phyloP scores from a whole-genome alignment of 2,113 vertebrate genomes.

The Cyanoderma ruficeps region DNA sequence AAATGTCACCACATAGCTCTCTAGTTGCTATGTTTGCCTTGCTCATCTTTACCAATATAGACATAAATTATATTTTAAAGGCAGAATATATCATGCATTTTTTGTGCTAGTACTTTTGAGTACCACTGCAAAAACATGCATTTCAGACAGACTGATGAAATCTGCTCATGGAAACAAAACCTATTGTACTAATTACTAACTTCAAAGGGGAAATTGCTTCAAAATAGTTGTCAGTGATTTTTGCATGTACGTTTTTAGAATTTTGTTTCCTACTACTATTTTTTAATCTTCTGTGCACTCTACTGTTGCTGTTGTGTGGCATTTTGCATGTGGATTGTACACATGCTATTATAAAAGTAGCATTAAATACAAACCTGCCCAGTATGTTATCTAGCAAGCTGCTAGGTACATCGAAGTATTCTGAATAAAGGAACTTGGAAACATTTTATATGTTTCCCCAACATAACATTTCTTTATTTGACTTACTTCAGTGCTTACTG shows the following conservation, averaged over 20 bases:
- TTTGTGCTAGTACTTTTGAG: constrained; percentile 23
- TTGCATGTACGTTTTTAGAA: background rate
- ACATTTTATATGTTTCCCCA: background rate
- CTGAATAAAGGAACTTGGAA: background rate
- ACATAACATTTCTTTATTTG: background rate
- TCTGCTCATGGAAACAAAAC: background rate
- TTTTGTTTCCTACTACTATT: background rate
- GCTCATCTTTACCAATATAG: background rate
- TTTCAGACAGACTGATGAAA: background rate
- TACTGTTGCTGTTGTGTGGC: background rate
- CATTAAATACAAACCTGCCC: background rate
- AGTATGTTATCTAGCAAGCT: background rate
- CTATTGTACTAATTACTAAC: background rate
- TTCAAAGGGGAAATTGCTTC: background rate
- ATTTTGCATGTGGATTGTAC: constrained; percentile 13
- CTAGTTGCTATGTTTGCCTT: background rate
- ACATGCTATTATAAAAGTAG: background rate
- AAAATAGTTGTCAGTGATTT: background rate
- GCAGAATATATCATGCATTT: background rate
- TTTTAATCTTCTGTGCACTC: background rate
- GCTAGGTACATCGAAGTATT: background rate
- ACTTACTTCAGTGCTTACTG: background rate
- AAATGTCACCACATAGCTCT: background rate
- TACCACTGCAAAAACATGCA: constrained; percentile 6
- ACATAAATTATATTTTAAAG: background rate